phyloP scores from a whole-genome alignment of 2,113 vertebrate species.

The Thymallus thymallus region DNA sequence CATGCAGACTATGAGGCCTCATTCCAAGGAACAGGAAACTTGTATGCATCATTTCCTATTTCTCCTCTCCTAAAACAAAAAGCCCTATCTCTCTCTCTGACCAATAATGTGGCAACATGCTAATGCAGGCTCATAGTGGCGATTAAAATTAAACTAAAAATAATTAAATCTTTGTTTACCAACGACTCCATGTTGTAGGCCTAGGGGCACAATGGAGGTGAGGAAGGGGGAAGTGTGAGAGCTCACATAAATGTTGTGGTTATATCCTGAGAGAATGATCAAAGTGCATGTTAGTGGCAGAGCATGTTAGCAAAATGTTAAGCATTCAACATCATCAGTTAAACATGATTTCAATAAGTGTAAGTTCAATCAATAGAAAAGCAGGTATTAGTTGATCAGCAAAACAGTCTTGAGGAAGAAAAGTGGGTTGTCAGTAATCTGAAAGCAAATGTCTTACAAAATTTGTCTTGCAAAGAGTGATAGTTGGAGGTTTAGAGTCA shows the following conservation, averaged over 20 bases:
- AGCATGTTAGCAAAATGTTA: constrained; percentile 33
- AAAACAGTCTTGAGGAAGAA: no score
- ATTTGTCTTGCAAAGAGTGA: no score
- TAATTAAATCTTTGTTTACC: constrained; percentile 52
- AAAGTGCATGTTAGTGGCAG: constrained; percentile 3
- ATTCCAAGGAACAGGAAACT: neutral
- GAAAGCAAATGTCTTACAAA: no score
- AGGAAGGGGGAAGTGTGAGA: neutral
- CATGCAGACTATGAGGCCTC: neutral
- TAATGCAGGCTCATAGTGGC: neutral
- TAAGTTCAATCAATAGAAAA: constrained; percentile 2
- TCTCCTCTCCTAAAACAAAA: neutral
- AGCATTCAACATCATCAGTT: neutral
- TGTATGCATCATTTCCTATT: neutral
- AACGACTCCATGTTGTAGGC: neutral
- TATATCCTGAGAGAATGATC: constrained; percentile 37
- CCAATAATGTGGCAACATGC: neutral
- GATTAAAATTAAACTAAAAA: neutral
- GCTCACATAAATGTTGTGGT: constrained; percentile 9
- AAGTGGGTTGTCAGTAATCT: no score
- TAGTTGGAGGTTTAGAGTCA: no score
- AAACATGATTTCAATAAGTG: neutral
- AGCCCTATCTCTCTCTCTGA: neutral
- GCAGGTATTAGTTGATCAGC: no score
- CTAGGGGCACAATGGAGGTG: neutral